Conservation (phyloP, 2,888 invertebrate species). For the Cephus runcator region DNA sequence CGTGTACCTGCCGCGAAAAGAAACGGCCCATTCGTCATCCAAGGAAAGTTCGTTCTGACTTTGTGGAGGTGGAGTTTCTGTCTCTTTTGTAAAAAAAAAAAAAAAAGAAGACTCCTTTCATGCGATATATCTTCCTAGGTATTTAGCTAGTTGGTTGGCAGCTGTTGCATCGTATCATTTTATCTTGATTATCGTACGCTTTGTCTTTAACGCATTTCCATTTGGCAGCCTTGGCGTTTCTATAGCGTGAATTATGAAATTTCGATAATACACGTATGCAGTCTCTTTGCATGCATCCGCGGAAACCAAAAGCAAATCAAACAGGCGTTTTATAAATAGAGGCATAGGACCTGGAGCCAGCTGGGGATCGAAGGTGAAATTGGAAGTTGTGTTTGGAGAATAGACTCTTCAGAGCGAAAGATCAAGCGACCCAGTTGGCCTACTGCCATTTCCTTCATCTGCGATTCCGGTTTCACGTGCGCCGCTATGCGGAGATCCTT, state of each 20-base stretch:
- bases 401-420: conserved; percentile 31
- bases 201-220: background rate
- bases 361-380: background rate
- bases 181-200: background rate
- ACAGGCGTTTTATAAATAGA: conserved; percentile 22
- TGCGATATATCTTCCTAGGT: background rate
- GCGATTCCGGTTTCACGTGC: conserved; percentile 19
- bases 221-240: background rate
- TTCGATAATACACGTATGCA: background rate
- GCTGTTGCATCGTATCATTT: background rate
- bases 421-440: conserved; percentile 50
- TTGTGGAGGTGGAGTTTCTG: background rate
- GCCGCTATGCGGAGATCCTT: background rate
- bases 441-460: conserved; percentile 38
- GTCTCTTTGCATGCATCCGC: background rate
- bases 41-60: background rate
- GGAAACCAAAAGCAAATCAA: conserved; percentile 7
- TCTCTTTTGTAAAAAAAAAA: background rate
- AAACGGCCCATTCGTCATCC: background rate
- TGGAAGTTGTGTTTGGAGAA: conserved; percentile 33
- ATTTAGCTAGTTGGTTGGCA: background rate
- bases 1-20: background rate
- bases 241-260: background rate
- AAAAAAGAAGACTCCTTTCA: background rate
- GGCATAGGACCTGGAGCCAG: background rate